Percentiles rank a stretch among this genome's conserved stretches.
These are phyloP conservation scores for Hormaphis cornu DNA, from an alignment of 1,140 invertebrate species.

Conservation along the genomic window DNA sequence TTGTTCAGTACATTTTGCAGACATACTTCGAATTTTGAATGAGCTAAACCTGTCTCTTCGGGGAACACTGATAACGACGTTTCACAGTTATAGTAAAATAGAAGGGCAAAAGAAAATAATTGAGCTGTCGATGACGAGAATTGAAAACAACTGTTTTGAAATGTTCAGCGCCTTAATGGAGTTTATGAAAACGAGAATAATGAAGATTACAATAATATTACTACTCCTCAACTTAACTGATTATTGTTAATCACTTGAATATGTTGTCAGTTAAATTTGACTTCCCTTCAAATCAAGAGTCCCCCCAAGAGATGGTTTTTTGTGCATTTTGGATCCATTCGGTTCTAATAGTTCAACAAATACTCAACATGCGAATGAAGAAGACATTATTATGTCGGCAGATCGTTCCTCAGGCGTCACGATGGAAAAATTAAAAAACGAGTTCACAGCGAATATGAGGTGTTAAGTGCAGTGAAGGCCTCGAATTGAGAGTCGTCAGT, in stretches of 20 bases:
- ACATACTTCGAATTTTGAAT: constrained; percentile 39
- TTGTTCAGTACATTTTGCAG: constrained; percentile 30
- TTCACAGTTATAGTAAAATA: constrained; percentile 38
- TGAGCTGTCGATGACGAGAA: too few species aligned
- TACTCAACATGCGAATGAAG: neutral
- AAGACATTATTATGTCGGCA: neutral
- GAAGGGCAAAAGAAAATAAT: constrained; percentile 36
- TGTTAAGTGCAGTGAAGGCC: too few species aligned
- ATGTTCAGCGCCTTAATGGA: too few species aligned
- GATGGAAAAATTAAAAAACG: neutral
- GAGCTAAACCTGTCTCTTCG: constrained; percentile 38
- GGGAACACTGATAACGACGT: constrained; percentile 35
- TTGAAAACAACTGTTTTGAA: too few species aligned
- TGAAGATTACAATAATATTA: too few species aligned
- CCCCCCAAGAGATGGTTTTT: neutral
- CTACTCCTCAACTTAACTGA: neutral
- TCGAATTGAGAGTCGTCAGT: too few species aligned
- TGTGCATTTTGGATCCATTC: neutral
- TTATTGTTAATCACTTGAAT: too few species aligned
- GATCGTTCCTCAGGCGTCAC: neutral
- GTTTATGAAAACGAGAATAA: neutral
- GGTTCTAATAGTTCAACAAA: neutral
- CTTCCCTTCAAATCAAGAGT: too few species aligned
- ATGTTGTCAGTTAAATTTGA: neutral
- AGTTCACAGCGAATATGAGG: too few species aligned